Base-by-base conservation (phyloP, 2,113 vertebrate species). In the Podilymbus podiceps region DNA sequence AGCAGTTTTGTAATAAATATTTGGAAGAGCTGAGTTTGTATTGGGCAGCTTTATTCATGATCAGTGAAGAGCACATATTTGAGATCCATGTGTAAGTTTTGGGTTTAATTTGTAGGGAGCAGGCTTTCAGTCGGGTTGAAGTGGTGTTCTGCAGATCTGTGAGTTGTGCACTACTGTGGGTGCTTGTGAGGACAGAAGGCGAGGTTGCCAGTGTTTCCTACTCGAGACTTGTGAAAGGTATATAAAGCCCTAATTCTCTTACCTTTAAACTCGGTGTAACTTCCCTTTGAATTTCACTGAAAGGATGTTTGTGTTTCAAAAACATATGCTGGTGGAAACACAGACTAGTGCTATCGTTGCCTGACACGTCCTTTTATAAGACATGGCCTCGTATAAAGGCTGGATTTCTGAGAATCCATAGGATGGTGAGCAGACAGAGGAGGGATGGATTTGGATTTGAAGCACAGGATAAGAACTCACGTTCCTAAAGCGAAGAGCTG, bases 1-100 rank as follows among this genome's bases (percentile, higher is more conserved):
- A 69, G 5, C 0, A 0, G 2, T 44, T 44, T 68, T n/a, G 56
- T 12, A 53, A 64, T 33, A 55, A 78, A 46, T 55, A 78, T 27
- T 88, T 64, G 53, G 50, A 77, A 73, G 25, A 89, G 4, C 17
- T 38, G 69, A 81, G 18, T 5, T 74, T 66, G 11, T 68, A 28
- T 11, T 35, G 31, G 11, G 27, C 11, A 68, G 22, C 4, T 10
- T 40, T 76, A 33, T 58, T 64, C 22, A 5, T 14, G 5, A 30
- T 58, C 31, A 42, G 6, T 50, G 38, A 92, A 73, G n/a, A 77
- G 4, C 22, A 77, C 20, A 3, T 6, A 81, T 88, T 35, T 50
- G 38, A 15, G 63, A 72, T 68, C 25, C 8, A 64, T 11, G 22
- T 47, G 17, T 59, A 64, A 63, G 10, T 47, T 83, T 56, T 8